Evolutionary conservation across 1,140 invertebrate genomes (phyloP).

Genomic region (Caenorhabditis tropicalis): DNA sequence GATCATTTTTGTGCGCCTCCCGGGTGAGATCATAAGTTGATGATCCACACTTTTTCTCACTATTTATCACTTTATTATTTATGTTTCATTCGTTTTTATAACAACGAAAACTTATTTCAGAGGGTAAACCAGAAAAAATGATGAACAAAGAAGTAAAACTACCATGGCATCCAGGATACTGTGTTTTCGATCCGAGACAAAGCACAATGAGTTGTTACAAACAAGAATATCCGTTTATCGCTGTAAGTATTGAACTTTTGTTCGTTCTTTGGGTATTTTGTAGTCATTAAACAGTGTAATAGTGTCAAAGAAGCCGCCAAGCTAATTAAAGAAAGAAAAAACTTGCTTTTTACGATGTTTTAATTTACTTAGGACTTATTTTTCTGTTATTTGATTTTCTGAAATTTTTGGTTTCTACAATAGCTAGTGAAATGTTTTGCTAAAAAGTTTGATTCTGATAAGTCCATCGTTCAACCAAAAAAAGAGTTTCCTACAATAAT

Average conservation of each 20-base stretch:
- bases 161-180: slow-evolving; percentile 17
- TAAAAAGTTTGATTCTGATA: too few species aligned
- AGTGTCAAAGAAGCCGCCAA: neutral
- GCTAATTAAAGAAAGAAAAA: neutral
- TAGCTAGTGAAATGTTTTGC: too few species aligned
- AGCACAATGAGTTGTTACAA: slow-evolving; percentile 23
- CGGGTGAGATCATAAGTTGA: slow-evolving; percentile 2
- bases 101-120: neutral
- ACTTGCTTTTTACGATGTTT: neutral
- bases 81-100: neutral
- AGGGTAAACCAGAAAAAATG: slow-evolving; percentile 20
- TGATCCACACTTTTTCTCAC: slow-evolving; percentile 4
- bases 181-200: slow-evolving; percentile 28
- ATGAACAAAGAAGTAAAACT: slow-evolving; percentile 38
- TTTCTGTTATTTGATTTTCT: too few species aligned
- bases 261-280: neutral
- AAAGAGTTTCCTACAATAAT: too few species aligned
- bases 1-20: slow-evolving; percentile 25
- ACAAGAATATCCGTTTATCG: slow-evolving; percentile 19
- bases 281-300: neutral
- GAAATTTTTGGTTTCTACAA: too few species aligned
- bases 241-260: slow-evolving; percentile 19
- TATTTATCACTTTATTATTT: neutral
- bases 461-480: too few species aligned
- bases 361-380: neutral